A percentile compares a stretch with the other conserved stretches of the same genome.
Evolutionary conservation across 2,888 invertebrate species (phyloP).

Genomic region (Mythimna albipuncta): DNA sequence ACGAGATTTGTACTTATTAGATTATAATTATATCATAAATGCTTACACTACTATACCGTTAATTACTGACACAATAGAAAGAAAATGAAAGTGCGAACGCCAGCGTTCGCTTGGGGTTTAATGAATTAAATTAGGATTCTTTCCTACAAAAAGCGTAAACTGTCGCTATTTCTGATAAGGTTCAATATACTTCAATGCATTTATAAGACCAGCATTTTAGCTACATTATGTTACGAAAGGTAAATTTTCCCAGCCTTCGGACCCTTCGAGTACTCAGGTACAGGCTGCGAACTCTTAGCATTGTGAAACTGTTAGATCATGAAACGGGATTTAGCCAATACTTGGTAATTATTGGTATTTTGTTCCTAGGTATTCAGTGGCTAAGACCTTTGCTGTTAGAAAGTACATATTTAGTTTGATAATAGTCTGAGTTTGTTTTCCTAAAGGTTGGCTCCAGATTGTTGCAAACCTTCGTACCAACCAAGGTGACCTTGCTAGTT

Average conservation of each 20-base stretch:
- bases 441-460: too few relatives aligned
- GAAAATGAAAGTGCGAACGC: too few relatives aligned
- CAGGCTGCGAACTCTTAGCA: slow-evolving; percentile 40
- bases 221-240: slow-evolving; percentile 67
- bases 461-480: too few relatives aligned
- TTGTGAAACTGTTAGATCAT: slow-evolving; percentile 58
- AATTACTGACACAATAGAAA: too few relatives aligned
- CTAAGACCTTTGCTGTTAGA: neutral
- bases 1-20: too few relatives aligned
- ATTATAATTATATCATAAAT: too few relatives aligned
- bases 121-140: too few relatives aligned
- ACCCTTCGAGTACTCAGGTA: slow-evolving; percentile 58
- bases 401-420: neutral
- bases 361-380: neutral
- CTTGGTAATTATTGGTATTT: slow-evolving; percentile 36
- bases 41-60: too few relatives aligned
- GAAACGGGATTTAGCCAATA: slow-evolving; percentile 38
- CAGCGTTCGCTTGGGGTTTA: too few relatives aligned
- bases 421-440: neutral
- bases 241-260: slow-evolving; percentile 80
- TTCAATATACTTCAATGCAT: neutral
- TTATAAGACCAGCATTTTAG: slow-evolving; percentile 50
- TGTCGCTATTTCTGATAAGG: too few relatives aligned
- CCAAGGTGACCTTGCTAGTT: too few relatives aligned
- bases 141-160: too few relatives aligned